Evolutionary conservation across 2,797 vertebrate genomes (phyloP).

Genomic region (Antrozous pallidus): DNA sequence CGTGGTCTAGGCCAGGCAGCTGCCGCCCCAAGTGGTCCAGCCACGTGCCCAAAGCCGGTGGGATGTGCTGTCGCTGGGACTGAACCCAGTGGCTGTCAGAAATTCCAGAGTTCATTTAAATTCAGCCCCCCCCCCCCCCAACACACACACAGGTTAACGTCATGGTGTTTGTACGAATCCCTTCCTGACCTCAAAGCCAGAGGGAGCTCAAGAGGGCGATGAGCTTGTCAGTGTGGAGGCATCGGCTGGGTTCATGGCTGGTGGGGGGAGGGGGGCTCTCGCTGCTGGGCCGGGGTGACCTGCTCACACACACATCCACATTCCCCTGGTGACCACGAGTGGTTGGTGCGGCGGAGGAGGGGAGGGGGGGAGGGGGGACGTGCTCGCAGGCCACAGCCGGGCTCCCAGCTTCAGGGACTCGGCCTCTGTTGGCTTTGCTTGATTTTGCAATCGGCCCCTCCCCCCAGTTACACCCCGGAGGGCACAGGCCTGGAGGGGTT

Average conservation of each 20-base stretch:
- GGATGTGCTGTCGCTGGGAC: not conserved
- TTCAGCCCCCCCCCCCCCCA: too few species aligned
- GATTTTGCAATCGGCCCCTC: not conserved
- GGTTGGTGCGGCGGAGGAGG: not conserved
- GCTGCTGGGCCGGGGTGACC: not conserved
- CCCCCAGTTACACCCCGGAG: not conserved
- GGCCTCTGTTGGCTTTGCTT: not conserved
- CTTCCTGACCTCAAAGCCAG: not conserved
- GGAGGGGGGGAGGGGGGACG: not conserved
- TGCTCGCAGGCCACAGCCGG: too few species aligned
- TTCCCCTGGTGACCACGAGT: not conserved
- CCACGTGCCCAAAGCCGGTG: not conserved
- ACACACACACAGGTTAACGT: too few species aligned
- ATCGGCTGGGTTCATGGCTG: not conserved
- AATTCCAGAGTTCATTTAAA: not conserved
- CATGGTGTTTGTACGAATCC: not conserved
- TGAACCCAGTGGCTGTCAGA: not conserved
- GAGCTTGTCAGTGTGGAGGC: not conserved
- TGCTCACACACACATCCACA: not conserved
- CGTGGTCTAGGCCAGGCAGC: not conserved
- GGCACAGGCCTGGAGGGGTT: too few species aligned
- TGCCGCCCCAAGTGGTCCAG: not conserved
- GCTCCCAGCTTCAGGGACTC: not conserved
- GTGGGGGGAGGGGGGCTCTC: accelerated
- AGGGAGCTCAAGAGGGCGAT: not conserved